phyloP scores from a whole-genome alignment of 2,888 invertebrate genomes.

The Epirrhoe alternata region DNA sequence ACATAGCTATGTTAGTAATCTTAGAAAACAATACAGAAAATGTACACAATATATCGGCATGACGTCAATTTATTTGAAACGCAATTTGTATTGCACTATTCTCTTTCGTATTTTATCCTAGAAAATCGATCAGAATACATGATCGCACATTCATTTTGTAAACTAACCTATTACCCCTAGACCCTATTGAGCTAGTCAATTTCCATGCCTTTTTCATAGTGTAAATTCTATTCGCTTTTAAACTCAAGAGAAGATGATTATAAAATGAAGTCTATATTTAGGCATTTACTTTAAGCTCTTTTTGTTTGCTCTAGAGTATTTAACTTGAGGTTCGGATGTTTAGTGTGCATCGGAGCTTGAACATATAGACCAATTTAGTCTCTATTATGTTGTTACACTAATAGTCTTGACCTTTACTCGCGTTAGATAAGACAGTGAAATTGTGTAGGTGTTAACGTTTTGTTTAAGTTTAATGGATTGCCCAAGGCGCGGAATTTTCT shows the following conservation, averaged over 20 bases:
- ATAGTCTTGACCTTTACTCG: neutral
- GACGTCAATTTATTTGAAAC: neutral
- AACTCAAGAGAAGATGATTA: neutral
- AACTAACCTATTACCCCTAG: no score
- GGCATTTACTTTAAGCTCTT: neutral
- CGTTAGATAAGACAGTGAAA: neutral
- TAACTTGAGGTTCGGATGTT: neutral
- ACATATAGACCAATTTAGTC: slow-evolving; percentile 2
- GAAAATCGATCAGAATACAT: no score
- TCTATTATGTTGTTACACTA: neutral
- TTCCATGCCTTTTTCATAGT: no score
- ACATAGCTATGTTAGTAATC: neutral
- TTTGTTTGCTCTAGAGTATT: neutral
- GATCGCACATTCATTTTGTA: no score
- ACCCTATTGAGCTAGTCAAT: no score
- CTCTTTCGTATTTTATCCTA: no score
- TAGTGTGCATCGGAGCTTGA: slow-evolving; percentile 4
- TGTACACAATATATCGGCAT: no score
- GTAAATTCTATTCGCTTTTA: no score
- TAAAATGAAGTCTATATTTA: neutral
- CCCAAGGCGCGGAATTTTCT: no score
- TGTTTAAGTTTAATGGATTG: neutral
- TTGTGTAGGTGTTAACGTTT: neutral
- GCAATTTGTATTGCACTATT: neutral
- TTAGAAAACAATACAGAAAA: neutral